phyloP scores from a whole-genome alignment of 64 coral and sea anemone genomes.

The Catalaphyllia jardinei region DNA sequence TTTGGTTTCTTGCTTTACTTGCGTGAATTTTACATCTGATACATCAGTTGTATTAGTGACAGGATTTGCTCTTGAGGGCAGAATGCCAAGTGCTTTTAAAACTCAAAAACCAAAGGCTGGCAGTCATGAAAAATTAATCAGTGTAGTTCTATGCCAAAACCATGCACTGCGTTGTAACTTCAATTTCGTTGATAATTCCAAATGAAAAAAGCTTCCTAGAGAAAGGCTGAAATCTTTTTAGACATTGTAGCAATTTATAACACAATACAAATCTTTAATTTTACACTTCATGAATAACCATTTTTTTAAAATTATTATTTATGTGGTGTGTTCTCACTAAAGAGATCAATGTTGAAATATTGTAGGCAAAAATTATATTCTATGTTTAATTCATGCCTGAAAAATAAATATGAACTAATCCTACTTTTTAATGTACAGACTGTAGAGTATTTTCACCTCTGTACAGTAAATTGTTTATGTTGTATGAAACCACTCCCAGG shows the following conservation, averaged over 20 bases:
- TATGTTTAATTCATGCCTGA: conserved; percentile 12
- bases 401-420: too few species aligned
- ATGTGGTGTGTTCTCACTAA: too few species aligned
- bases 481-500: background rate
- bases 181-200: background rate
- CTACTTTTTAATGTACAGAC: too few species aligned
- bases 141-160: conserved; percentile 7
- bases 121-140: conserved; percentile 33
- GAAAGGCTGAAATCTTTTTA: background rate
- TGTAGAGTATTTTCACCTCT: background rate
- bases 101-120: background rate
- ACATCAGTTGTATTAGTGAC: background rate
- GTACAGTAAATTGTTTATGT: background rate
- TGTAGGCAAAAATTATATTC: background rate
- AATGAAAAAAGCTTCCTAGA: background rate
- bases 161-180: background rate
- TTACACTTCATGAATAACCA: too few species aligned
- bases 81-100: background rate
- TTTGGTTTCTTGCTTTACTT: background rate
- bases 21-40: conserved; percentile 5
- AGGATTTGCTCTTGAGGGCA: background rate
- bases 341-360: background rate
- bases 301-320: too few species aligned
- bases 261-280: too few species aligned
- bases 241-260: too few species aligned